phyloP scores from a whole-genome alignment of 2,113 vertebrate species.

The Canis aureus region DNA sequence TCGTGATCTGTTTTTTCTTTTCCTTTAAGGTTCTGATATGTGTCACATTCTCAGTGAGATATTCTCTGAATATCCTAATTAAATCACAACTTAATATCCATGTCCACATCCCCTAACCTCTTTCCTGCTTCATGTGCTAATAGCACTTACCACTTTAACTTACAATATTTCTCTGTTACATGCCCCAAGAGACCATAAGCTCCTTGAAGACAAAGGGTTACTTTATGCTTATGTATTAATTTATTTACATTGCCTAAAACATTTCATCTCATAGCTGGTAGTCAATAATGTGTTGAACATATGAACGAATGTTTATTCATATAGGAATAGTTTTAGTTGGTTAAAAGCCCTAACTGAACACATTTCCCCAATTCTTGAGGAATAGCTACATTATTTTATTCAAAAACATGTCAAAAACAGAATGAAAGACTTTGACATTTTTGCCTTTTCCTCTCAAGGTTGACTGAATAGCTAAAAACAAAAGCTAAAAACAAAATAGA shows the following conservation, averaged over 20 bases:
- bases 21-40: neutral
- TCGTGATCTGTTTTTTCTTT: neutral
- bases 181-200: neutral
- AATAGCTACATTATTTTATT: neutral
- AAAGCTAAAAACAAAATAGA: neutral
- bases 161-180: neutral
- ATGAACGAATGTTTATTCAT: neutral
- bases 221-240: neutral
- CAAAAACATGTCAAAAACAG: neutral
- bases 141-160: neutral
- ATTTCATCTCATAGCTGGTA: neutral
- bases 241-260: neutral
- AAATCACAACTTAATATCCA: neutral
- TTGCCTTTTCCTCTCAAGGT: neutral
- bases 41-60: neutral
- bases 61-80: neutral
- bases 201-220: neutral
- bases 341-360: neutral
- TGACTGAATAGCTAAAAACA: neutral
- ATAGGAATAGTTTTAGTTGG: neutral
- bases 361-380: neutral
- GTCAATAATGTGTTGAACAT: neutral
- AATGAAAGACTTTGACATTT: neutral
- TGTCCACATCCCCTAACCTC: accelerated
- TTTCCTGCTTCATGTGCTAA: neutral